A percentile compares a stretch with the other conserved stretches of the same genome.
phyloP scores from a whole-genome alignment of 2,797 vertebrate species.

The Spondyliosoma cantharus region DNA sequence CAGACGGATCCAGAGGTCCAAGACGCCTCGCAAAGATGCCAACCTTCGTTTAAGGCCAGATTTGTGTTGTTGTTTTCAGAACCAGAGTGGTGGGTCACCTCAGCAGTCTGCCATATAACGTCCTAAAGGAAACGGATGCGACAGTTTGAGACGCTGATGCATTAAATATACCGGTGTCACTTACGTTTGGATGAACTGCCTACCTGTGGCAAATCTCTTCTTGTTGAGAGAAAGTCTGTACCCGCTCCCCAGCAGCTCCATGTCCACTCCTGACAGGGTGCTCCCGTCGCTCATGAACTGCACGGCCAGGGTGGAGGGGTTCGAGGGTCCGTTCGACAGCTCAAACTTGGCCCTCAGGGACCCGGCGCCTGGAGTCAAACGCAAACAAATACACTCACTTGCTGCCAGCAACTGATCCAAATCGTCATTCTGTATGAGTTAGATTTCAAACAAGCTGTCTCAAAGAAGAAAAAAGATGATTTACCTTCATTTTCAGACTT shows the following conservation, averaged over 20 bases:
- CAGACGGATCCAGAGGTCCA: constrained; percentile 62
- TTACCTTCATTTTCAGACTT: constrained; percentile 97
- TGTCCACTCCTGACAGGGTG: constrained; percentile 93
- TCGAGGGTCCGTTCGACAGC: constrained; percentile 92
- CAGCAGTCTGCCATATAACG: constrained; percentile 98
- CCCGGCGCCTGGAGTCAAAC: constrained; percentile 88
- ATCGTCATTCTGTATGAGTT: not conserved
- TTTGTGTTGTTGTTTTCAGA: constrained; percentile 59
- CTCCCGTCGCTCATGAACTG: constrained; percentile 95
- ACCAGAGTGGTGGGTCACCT: constrained; percentile 73
- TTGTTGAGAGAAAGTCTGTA: constrained; percentile 96
- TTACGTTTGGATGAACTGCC: constrained; percentile 12
- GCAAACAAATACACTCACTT: constrained; percentile 34
- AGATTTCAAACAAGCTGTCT: constrained; percentile 3
- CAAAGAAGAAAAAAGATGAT: not conserved
- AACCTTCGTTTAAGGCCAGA: constrained; percentile 45
- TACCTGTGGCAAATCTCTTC: constrained; percentile 97
- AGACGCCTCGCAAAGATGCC: constrained; percentile 51
- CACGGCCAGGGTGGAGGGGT: constrained; percentile 92
- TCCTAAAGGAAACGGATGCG: constrained; percentile 82
- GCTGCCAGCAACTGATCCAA: not conserved
- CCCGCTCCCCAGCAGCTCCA: constrained; percentile 92
- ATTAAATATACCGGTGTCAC: not conserved
- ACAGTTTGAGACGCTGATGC: not conserved
- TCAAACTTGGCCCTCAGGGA: constrained; percentile 97